Evolutionary conservation across 1,140 invertebrate genomes (phyloP), one percentile per base, ranked within the genome.

Genomic region (Zaprionus taronus): DNA sequence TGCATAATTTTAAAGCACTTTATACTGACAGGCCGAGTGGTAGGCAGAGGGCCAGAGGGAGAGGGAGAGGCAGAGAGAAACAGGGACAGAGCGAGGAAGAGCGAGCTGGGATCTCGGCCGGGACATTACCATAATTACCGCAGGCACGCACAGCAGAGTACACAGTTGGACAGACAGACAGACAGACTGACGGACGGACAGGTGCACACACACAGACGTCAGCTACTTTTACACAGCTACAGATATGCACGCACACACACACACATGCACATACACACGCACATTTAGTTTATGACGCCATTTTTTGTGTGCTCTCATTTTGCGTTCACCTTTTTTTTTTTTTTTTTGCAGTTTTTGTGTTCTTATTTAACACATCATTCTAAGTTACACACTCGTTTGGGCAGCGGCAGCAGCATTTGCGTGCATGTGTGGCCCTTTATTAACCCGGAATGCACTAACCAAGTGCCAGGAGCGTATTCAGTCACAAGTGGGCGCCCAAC

Each of bases 81-180:
- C 38, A 41, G 61, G n/a, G 56, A 49, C 36, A 53, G 63, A 61
- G 53, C 14, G 1, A 41, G 34, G 9, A 17, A 34, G 22, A 38
- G 34, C 17, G 38, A 57, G 70, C 38, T 51, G 41, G 69, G 34
- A 57, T 70, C 68, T 76, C 61, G 80, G 66, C 72, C 80, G 72
- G 80, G 51, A 63, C 80, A 86, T 86, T 83, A 83, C 62, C 80
- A 89, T 90, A 89, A 90, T 89, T 89, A 90, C 78, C 79, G 60
- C 51, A 64, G 44, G 75, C 76, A 78, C 76, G 65, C 71, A 78
- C 63, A 75, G 53, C 17, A 68, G 36, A 60, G 44, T 56, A 63
- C 71, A 73, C 75, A 68, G 36, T 69, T 51, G 31, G 49, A 68
- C 60, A 51, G 47, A 66, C 72, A 71, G 53, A 58, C 67, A 60